Evolutionary conservation across 2,797 vertebrate species (phyloP).

Genomic region (Sebastes taczanowskii): DNA sequence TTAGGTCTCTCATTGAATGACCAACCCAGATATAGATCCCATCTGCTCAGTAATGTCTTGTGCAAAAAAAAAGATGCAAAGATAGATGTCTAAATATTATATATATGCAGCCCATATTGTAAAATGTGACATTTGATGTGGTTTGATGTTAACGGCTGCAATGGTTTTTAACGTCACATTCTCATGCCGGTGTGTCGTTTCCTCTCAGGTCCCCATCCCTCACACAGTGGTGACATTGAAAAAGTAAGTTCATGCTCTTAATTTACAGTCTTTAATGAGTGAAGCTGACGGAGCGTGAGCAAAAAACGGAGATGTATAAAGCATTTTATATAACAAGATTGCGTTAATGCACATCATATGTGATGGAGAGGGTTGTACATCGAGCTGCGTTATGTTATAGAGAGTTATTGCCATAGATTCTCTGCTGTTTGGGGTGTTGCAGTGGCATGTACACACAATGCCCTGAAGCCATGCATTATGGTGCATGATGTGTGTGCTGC

Average conservation of each 20-base stretch:
- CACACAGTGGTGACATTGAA: slow-evolving; percentile 81
- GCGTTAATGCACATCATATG: slow-evolving; percentile 3
- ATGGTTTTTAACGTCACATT: slow-evolving; percentile 38
- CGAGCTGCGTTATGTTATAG: slow-evolving; percentile 11
- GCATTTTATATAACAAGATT: slow-evolving; percentile 13
- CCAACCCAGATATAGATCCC: not conserved
- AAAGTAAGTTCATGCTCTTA: slow-evolving; percentile 77
- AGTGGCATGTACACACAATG: slow-evolving; percentile 64
- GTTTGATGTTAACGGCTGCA: slow-evolving; percentile 11
- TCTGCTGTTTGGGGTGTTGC: slow-evolving; percentile 66
- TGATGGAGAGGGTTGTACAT: not conserved
- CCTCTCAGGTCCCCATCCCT: slow-evolving; percentile 80
- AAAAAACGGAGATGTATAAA: not conserved
- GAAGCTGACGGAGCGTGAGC: not conserved
- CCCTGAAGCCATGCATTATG: slow-evolving; percentile 70
- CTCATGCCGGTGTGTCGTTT: slow-evolving; percentile 55
- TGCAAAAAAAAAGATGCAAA: not conserved
- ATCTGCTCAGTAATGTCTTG: not conserved
- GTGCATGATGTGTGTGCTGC: slow-evolving; percentile 80
- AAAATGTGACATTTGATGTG: slow-evolving; percentile 6
- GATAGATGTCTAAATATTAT: not conserved
- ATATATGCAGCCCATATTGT: not conserved
- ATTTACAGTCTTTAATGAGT: slow-evolving; percentile 22
- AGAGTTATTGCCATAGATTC: slow-evolving; percentile 32
- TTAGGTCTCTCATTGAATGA: slow-evolving; percentile 52